Evolutionary conservation across 2,888 invertebrate genomes (phyloP).

Genomic region (Phortica magna): DNA sequence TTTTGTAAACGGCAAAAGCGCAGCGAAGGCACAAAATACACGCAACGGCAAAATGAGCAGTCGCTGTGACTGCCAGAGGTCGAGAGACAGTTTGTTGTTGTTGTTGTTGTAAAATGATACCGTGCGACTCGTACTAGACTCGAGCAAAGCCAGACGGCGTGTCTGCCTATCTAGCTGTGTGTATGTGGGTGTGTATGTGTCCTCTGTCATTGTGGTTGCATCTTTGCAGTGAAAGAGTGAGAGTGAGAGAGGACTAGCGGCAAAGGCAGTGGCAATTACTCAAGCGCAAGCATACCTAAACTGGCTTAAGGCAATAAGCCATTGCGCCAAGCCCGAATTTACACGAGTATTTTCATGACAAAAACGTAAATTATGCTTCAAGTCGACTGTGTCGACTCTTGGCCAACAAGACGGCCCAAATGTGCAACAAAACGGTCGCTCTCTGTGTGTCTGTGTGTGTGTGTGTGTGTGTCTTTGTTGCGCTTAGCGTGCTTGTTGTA

Average conservation of each 20-base stretch:
- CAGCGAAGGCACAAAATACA: background rate
- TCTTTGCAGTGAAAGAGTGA: slow-evolving; percentile 45
- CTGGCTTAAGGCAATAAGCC: slow-evolving; percentile 27
- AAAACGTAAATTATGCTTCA: slow-evolving; percentile 26
- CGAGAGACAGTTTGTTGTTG: background rate
- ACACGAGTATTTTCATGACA: slow-evolving; percentile 31
- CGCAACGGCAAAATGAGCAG: background rate
- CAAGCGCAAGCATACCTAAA: slow-evolving; percentile 47
- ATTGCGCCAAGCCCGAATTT: slow-evolving; percentile 23
- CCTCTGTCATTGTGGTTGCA: background rate
- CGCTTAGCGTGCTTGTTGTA: too few species aligned
- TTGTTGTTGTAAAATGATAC: background rate
- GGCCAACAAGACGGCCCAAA: background rate
- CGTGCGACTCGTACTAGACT: background rate
- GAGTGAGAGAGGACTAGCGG: too few species aligned
- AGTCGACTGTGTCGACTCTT: background rate
- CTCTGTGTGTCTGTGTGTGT: background rate
- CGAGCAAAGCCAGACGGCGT: background rate
- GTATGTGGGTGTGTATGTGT: too few species aligned
- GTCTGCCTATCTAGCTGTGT: background rate
- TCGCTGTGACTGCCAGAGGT: too few species aligned
- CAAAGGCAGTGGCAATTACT: slow-evolving; percentile 43
- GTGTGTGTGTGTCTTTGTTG: background rate
- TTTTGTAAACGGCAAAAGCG: too few species aligned
- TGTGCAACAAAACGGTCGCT: background rate